Base-by-base conservation (phyloP, 1,140 invertebrate species). In the Cydia amplana region DNA sequence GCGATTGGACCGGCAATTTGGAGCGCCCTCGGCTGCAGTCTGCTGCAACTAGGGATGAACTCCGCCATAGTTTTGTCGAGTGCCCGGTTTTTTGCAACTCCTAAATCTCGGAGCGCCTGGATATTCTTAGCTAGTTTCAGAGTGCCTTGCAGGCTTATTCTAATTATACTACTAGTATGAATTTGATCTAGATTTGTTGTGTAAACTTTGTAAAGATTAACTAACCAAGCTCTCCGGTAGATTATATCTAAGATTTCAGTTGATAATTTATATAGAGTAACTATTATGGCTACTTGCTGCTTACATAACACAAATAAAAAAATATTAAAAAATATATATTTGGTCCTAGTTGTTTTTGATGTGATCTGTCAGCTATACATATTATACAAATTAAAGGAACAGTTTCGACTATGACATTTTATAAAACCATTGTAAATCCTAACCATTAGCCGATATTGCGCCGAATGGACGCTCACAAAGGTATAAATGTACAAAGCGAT, bases 401-500 rank as follows among this genome's bases (percentile, higher is more conserved):
- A 51, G 5, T 51, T 51, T n/a, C 10, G 12, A 51, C 18, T 18
- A 51, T 18, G 49, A 51, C n/a, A 18, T 51, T 51, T 51, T 51
- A 51, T 51, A 51, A 51, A 51, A 46, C 16, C 49, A 18, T n/a
- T 51, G 2, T 1, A 51, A 51, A 51, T 4, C 1, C 49, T n/a
- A n/a, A 51, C 49, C 49, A 51, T 51, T 51, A 51, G n/a, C 16
- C 49, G 49, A 51, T 51, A 18, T 51, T 51, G 16, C 16, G 18
- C 49, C 43, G 43, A 18, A 7, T 1, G 49, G n/a, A 18, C 49
- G 49, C 49, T 51, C 49, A 51, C 49, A 51, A 51, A 51, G 49
- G 49, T 51, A 51, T 51, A 51, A 51, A 18, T 51, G 49, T 18
- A 51, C n/a, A 51, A 51, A 51, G 49, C 49, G 49, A 51, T 51